Evolutionary conservation across 1,140 invertebrate genomes (phyloP).

Genomic region (Bombus haemorrhoidalis): DNA sequence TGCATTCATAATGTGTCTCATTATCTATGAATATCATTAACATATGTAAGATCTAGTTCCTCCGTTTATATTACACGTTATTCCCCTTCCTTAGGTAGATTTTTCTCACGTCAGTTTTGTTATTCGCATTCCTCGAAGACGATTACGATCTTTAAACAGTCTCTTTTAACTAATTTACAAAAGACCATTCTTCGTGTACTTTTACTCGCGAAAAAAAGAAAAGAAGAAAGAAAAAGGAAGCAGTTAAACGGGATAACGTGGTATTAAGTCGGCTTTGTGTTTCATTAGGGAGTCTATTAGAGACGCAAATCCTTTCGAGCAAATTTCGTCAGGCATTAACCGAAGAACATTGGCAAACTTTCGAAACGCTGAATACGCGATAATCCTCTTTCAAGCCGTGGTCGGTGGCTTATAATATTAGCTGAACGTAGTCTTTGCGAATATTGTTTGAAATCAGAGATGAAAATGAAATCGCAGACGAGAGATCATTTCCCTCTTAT

Average conservation of each 20-base stretch:
- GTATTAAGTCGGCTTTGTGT: not conserved
- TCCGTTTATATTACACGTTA: not conserved
- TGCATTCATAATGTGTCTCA: not conserved
- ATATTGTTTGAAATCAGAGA: not conserved
- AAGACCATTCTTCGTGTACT: not conserved
- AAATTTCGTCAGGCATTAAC: constrained; percentile 11
- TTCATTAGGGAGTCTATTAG: not conserved
- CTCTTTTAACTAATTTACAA: not conserved
- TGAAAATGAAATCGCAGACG: not conserved
- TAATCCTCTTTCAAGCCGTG: not conserved
- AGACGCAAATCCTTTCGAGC: constrained; percentile 7
- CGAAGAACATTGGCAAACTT: not conserved
- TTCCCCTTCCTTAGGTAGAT: not conserved
- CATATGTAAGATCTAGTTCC: not conserved
- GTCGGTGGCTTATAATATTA: not conserved
- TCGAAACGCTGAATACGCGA: not conserved
- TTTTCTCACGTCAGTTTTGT: no score
- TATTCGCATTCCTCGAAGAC: not conserved
- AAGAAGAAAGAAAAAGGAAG: not conserved
- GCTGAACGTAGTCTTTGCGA: not conserved
- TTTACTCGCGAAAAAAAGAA: not conserved
- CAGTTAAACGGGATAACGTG: not conserved
- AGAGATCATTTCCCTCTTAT: not conserved
- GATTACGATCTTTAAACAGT: not conserved
- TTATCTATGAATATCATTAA: not conserved